Conservation (phyloP, 2,113 vertebrate genomes). For the Centrocercus urophasianus region DNA sequence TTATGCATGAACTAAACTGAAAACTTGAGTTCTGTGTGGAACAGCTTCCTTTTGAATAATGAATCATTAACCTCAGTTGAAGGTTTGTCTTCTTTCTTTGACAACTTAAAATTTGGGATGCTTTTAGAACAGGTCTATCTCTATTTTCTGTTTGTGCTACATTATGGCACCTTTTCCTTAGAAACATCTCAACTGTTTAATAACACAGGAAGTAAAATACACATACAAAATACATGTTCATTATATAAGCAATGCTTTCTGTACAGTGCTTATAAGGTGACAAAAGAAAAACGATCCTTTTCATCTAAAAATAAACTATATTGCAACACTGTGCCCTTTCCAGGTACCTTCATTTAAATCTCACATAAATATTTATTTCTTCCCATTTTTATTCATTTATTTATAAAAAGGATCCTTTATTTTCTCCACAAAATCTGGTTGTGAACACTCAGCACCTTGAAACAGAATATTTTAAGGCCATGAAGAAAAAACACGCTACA, state of each 20-base stretch:
- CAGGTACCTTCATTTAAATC: not conserved
- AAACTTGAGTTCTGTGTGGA: not conserved
- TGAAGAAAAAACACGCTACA: not conserved
- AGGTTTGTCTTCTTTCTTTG: not conserved
- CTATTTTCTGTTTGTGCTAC: not conserved
- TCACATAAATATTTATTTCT: not conserved
- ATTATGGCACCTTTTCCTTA: not conserved
- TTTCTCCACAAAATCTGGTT: not conserved
- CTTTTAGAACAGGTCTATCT: not conserved
- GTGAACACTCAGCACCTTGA: not conserved
- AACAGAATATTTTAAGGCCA: not conserved
- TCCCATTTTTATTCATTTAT: not conserved
- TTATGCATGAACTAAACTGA: not conserved
- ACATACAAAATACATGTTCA: not conserved
- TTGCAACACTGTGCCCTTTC: not conserved
- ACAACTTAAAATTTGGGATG: not conserved
- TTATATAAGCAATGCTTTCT: not conserved
- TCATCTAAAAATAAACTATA: accelerated
- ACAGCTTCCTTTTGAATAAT: not conserved
- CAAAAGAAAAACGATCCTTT: not conserved
- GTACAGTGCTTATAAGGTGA: not conserved
- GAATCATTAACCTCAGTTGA: accelerated
- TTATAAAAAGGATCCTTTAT: not conserved
- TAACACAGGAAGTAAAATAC: not conserved
- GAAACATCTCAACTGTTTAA: not conserved